Conservation (phyloP, 2,797 vertebrate genomes). For the Chromobotia macracanthus region DNA sequence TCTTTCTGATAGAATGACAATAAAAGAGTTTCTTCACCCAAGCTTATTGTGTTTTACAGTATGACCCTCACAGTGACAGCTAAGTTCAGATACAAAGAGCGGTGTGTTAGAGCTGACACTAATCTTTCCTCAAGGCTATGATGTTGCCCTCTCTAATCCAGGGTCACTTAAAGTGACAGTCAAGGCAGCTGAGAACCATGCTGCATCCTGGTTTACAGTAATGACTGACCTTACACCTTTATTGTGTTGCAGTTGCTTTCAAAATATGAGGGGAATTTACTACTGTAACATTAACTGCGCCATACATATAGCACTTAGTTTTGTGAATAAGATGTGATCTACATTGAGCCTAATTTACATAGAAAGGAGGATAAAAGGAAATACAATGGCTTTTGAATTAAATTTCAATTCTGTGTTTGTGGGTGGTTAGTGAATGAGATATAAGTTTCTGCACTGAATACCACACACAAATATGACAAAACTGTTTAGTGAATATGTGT, state of each 20-base stretch:
- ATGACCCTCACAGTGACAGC: slow-evolving; percentile 46
- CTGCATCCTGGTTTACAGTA: slow-evolving; percentile 31
- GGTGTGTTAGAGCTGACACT: slow-evolving; percentile 48
- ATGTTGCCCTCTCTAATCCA: slow-evolving; percentile 49
- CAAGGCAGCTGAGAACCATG: slow-evolving; percentile 39
- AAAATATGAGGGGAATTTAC: not conserved
- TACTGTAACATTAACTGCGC: not conserved
- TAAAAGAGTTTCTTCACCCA: not conserved
- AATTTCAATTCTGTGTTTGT: not conserved
- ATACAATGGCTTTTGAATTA: not conserved
- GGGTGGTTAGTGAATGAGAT: too few species aligned
- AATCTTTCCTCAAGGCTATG: slow-evolving; percentile 55
- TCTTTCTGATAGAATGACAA: slow-evolving; percentile 20
- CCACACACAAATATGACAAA: too few species aligned
- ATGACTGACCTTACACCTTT: slow-evolving; percentile 21
- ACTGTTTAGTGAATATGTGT: too few species aligned
- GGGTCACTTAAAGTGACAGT: slow-evolving; percentile 46
- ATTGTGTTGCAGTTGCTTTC: too few species aligned
- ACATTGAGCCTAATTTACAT: not conserved
- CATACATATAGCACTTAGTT: not conserved
- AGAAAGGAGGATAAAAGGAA: not conserved
- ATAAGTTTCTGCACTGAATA: too few species aligned
- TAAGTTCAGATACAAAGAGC: slow-evolving; percentile 38
- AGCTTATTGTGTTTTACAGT: slow-evolving; percentile 17
- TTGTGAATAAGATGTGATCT: too few species aligned